Base-by-base conservation (phyloP, 2,113 vertebrate genomes). In the Triplophysa rosa region DNA sequence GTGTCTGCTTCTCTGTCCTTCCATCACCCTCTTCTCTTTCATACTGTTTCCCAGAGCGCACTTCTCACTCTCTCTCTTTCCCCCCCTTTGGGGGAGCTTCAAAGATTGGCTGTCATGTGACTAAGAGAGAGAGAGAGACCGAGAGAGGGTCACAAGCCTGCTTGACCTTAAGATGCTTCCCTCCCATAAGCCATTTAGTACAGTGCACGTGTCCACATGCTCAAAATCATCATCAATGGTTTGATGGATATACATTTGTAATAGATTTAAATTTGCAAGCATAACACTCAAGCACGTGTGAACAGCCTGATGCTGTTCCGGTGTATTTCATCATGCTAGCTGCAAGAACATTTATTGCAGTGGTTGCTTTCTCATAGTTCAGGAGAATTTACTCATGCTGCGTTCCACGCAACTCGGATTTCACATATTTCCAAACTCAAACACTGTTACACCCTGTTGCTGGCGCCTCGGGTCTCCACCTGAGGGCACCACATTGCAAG, bases 101-200 rank as follows among this genome's bases (percentile, higher is more conserved):
- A 62, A 29, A 63, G 58, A 58, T 23, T 62, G 56, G 21, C 8
- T 24, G 74, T 78, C 67, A 73, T 72, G 45, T 77, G 62, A 72
- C 52, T 45, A 24, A 33, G 24, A 21, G 19, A 19, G 37, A 42
- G 7, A 37, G 37, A 14, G 29, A 37, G 26, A 23, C 19, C 16
- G 40, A 45, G 12, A 2, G 8, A 40, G 37, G 70, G 40, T 58
- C 37, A 23, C 14, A 54, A n/a, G 29, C 52, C 73, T 62, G 13
- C 45, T 2, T 54, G 45, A 87, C 82, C 82, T 63, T 79, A 74
- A 71, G 73, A 37, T 62, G 78, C 81, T 85, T 82, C 40, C 78
- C 84, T 85, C 84, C 90, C 87, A 71, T 80, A 87, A 64, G 17
- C 42, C 24, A 13, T 6, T 16, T 24, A 29, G 63, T 54, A 65